phyloP scores from a whole-genome alignment of 2,797 vertebrate species.

The Chaunax sp. region DNA sequence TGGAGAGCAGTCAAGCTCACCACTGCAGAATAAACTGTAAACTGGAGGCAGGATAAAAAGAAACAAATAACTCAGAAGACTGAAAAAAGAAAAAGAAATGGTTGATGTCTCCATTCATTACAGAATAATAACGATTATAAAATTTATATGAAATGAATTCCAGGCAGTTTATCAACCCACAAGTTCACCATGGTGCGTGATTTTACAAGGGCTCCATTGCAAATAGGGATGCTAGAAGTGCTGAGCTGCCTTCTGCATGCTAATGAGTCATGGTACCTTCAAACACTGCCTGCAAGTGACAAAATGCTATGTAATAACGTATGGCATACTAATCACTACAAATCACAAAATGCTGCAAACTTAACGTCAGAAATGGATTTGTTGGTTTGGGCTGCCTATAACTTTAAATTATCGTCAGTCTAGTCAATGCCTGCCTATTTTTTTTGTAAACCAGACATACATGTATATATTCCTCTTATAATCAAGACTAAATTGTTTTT shows the following conservation, averaged over 20 bases:
- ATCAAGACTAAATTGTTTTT: not conserved
- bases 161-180: constrained; percentile 59
- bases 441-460: not conserved
- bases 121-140: constrained; percentile 66
- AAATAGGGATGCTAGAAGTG: constrained; percentile 49
- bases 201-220: constrained; percentile 45
- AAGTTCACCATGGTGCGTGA: constrained; percentile 45
- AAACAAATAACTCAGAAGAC: constrained; percentile 79
- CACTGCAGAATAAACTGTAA: constrained; percentile 80
- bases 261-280: constrained; percentile 41
- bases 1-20: constrained; percentile 80
- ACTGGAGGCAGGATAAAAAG: constrained; percentile 73
- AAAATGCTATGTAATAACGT: constrained; percentile 8
- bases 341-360: constrained; percentile 10
- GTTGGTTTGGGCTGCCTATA: not conserved
- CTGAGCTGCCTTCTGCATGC: constrained; percentile 37
- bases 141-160: constrained; percentile 59
- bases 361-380: not conserved
- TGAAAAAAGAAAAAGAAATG: constrained; percentile 58
- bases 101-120: constrained; percentile 76
- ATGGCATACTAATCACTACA: constrained; percentile 3
- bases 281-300: not conserved
- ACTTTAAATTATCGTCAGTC: not conserved
- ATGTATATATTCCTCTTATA: not conserved
- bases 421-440: not conserved